Evolutionary conservation across 2,888 invertebrate species (phyloP).

Genomic region (Sarcophaga subvicina): DNA sequence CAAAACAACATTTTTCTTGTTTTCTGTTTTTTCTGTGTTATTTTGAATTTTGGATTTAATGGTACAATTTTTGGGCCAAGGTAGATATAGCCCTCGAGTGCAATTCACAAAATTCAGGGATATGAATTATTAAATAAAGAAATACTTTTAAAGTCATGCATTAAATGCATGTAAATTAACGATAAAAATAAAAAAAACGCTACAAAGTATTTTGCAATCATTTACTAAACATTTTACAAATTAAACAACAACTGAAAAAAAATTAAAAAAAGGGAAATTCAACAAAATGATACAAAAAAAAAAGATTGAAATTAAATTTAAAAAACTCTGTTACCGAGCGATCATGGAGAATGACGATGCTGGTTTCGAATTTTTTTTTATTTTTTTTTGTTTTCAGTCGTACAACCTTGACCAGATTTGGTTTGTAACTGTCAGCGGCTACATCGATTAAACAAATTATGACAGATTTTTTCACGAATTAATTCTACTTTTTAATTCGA

Average conservation of each 20-base stretch:
- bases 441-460: conserved; percentile 12
- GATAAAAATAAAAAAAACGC: too few species aligned
- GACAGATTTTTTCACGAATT: background rate
- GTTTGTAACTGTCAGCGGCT: conserved; percentile 27
- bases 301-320: background rate
- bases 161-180: conserved; percentile 2
- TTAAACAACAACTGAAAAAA: background rate
- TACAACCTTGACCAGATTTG: conserved; percentile 55
- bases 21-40: too few species aligned
- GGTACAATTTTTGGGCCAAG: conserved; percentile 9
- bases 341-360: background rate
- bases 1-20: background rate
- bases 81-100: background rate
- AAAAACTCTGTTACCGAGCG: background rate
- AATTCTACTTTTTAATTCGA: background rate
- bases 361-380: background rate
- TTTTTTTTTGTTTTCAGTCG: background rate
- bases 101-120: conserved; percentile 13
- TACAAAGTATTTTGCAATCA: background rate
- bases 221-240: background rate
- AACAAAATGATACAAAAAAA: background rate
- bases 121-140: background rate
- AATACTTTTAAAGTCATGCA: conserved; percentile 12
- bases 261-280: background rate
- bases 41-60: too few species aligned